phyloP scores from a whole-genome alignment of 2,113 vertebrate species.

The Megatriorchis doriae region DNA sequence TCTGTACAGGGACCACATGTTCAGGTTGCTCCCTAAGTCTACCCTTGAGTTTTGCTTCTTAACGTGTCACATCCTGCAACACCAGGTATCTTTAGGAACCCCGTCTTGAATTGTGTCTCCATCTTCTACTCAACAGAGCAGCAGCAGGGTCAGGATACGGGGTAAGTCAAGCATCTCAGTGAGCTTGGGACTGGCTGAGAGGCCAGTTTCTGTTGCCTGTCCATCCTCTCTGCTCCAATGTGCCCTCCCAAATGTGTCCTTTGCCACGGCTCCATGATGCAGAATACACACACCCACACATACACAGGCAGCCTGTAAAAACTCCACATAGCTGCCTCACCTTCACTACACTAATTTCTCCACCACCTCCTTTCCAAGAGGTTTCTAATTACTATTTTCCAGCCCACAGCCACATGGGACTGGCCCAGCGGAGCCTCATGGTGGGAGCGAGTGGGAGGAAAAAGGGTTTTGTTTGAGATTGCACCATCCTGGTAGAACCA shows the following conservation, averaged over 20 bases:
- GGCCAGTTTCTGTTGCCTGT: background rate
- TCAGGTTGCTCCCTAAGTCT: background rate
- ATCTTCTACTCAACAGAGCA: background rate
- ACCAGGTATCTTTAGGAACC: background rate
- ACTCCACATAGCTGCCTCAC: accelerated
- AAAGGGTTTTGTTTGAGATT: background rate
- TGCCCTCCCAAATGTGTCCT: background rate
- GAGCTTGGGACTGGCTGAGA: background rate
- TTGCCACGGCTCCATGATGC: background rate
- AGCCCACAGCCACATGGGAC: background rate
- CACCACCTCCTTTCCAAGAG: background rate
- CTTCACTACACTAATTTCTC: background rate
- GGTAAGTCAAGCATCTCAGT: background rate
- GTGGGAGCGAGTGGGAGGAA: background rate
- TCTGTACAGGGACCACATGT: no score
- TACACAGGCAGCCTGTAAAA: background rate
- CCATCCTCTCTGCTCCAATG: background rate
- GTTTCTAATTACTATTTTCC: background rate
- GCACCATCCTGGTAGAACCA: background rate
- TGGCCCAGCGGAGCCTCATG: background rate
- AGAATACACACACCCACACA: accelerated
- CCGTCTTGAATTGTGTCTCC: background rate
- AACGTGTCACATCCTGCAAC: background rate
- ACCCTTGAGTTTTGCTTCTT: background rate
- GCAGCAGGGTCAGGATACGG: background rate